A percentile compares a stretch with the other conserved stretches of the same genome.
These are phyloP conservation scores for Melospiza melodia DNA, from an alignment of 2,113 vertebrate species.

Conservation along the genomic window DNA sequence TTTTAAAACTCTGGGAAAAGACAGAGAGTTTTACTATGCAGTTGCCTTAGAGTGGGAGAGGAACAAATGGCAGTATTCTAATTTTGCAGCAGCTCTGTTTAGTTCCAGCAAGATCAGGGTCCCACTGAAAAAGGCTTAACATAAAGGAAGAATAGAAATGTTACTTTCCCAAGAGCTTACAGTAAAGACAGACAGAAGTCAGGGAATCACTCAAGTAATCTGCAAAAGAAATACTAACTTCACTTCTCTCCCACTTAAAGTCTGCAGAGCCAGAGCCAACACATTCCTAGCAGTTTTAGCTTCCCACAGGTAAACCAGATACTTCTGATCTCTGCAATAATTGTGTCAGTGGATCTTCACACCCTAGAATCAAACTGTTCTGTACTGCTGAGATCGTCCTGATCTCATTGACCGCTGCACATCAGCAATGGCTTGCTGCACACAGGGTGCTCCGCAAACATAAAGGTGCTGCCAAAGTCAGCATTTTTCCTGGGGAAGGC, in stretches of 20 bases:
- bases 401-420: background rate
- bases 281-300: background rate
- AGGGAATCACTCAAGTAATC: background rate
- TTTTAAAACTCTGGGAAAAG: background rate
- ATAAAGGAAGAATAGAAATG: background rate
- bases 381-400: background rate
- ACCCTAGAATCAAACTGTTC: background rate
- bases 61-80: background rate
- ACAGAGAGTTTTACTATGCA: background rate
- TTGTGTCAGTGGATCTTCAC: background rate
- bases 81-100: background rate
- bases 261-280: background rate
- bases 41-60: background rate
- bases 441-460: background rate
- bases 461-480: background rate
- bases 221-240: background rate
- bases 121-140: background rate
- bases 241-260: background rate
- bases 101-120: background rate
- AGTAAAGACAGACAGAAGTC: background rate
- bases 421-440: background rate
- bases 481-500: background rate
- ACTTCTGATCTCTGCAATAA: background rate
- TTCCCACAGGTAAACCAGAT: background rate
- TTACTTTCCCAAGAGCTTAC: background rate